Evolutionary conservation across 2,797 vertebrate species (phyloP), one percentile per base, ranked within the genome.

Genomic region (Sebastes elongatus): DNA sequence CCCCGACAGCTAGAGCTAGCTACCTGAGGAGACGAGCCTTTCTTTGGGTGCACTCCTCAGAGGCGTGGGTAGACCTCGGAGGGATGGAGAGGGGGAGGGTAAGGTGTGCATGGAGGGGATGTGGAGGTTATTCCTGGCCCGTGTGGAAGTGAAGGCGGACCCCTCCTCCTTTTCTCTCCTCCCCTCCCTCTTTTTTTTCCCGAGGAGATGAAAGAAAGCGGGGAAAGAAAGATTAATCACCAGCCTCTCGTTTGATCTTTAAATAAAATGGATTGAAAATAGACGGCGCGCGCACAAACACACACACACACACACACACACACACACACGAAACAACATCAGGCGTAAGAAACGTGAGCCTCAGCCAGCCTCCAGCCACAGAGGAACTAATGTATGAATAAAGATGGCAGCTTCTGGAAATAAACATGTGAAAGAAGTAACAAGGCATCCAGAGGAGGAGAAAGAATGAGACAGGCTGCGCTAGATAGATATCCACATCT

Each of bases 231-330:
- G 94, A 96, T 96, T 95, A 96, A 96, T 96, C 95, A 94, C 93
- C 91, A 91, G 90, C 89, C 86, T 90, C 88, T 90, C 90, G 89
- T 95, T 95, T 96, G 95, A 96, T 96, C 95, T 96, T 95, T 94
- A 96, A 95, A 94, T 95, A 95, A 95, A 95, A 93, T 92, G 91
- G 92, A 96, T 93, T 92, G 90, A 90, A 92, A 93, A 93, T 90
- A 92, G 85, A 90, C 75, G 66, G 83, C 53, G 23, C 60, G 62
- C 74, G 76, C 91, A 38, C 35, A 38, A 13, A 38, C 11, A 38
- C 35, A 38, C 35, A 33, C 32, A 32, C 32, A 32, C 32, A 32
- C 30, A 32, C 7, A 32, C 30, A 32, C 30, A 32, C 30, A 28
- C 30, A 32, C 30, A 35, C 33, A 70, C 60, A 42, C 42, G 71